These are phyloP conservation scores for Nothocercus nigrocapillus DNA, from an alignment of 2,113 vertebrate genomes.

Conservation along the genomic window DNA sequence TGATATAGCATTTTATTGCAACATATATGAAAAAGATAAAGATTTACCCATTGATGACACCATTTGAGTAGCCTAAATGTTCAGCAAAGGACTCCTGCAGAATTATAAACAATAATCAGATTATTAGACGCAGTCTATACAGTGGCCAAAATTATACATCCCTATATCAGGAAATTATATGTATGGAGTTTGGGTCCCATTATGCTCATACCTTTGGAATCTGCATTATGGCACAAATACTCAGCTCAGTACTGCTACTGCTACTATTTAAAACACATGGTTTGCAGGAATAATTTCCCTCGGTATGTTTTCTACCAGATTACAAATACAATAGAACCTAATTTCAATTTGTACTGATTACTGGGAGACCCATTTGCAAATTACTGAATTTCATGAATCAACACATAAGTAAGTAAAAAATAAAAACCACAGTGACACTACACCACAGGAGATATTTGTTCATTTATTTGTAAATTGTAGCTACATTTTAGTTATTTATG, in stretches of 20 bases:
- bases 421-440: neutral
- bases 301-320: neutral
- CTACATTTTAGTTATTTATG: neutral
- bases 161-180: neutral
- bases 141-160: neutral
- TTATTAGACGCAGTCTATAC: neutral
- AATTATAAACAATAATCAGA: constrained; percentile 33
- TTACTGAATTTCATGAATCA: neutral
- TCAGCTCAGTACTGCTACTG: neutral
- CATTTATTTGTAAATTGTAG: neutral
- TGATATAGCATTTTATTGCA: neutral
- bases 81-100: constrained; percentile 93
- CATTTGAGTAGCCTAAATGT: constrained; percentile 90
- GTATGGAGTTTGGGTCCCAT: neutral
- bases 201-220: neutral
- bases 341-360: neutral
- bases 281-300: neutral
- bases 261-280: neutral
- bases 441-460: neutral
- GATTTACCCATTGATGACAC: constrained; percentile 90
- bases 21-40: neutral
- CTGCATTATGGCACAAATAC: neutral
- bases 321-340: neutral
- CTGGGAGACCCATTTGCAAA: neutral
- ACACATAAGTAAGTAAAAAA: neutral